phyloP scores from a whole-genome alignment of 2,113 vertebrate genomes.

The Siphamia tubifer region DNA sequence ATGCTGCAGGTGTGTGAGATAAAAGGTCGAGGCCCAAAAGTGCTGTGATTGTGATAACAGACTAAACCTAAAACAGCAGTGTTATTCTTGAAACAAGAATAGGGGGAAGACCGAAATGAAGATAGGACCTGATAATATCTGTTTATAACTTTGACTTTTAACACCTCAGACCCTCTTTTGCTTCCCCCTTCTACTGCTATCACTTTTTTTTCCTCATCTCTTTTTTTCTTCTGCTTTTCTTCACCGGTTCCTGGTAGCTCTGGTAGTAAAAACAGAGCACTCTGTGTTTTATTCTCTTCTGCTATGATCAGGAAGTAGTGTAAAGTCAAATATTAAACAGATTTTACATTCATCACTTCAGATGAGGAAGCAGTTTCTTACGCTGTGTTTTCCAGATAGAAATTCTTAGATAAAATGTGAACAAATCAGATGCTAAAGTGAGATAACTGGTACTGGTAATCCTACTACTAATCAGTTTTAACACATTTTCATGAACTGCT shows the following conservation, averaged over 20 bases:
- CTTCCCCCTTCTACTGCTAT: neutral
- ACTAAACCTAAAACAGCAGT: neutral
- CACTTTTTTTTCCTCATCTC: neutral
- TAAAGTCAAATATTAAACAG: too few relatives aligned
- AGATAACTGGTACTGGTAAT: too few relatives aligned
- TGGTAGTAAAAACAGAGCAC: neutral
- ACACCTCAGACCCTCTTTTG: neutral
- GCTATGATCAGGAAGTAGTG: neutral
- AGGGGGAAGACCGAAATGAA: neutral
- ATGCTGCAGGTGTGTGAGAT: conserved; percentile 58
- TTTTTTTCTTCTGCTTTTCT: conserved; percentile 13
- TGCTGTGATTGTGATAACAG: neutral
- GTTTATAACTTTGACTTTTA: too few relatives aligned
- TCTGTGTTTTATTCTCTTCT: neutral
- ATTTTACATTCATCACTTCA: too few relatives aligned
- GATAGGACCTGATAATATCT: neutral
- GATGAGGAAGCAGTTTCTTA: too few relatives aligned
- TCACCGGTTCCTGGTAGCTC: neutral
- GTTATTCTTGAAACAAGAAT: neutral
- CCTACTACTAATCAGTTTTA: too few relatives aligned
- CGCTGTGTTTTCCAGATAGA: too few relatives aligned
- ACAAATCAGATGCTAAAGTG: too few relatives aligned
- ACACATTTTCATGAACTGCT: too few relatives aligned
- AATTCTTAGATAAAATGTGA: too few relatives aligned
- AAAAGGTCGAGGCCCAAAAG: conserved; percentile 5